Evolutionary conservation across 2,797 vertebrate species (phyloP).

Genomic region (Aphelocoma californica): DNA sequence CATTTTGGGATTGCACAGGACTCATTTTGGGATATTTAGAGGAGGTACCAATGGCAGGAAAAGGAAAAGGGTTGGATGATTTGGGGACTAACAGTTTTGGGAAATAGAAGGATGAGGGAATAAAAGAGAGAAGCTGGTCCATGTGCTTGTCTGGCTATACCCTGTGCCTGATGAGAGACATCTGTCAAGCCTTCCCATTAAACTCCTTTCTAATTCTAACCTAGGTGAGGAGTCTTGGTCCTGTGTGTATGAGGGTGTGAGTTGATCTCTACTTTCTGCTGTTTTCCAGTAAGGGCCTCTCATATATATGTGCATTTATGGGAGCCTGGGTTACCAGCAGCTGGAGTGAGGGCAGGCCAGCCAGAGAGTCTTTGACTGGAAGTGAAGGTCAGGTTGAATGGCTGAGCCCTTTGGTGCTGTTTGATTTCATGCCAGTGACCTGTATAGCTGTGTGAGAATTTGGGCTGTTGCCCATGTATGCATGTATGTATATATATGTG

Average conservation of each 20-base stretch:
- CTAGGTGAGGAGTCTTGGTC: not conserved
- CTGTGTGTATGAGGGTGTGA: no score
- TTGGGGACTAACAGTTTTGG: not conserved
- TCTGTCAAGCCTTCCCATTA: not conserved
- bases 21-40: not conserved
- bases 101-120: not conserved
- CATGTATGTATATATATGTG: fast-evolving
- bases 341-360: fast-evolving
- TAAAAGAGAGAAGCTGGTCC: not conserved
- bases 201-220: not conserved
- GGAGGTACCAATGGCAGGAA: not conserved
- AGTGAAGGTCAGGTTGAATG: not conserved
- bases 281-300: fast-evolving
- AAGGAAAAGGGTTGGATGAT: not conserved
- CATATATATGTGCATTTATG: not conserved
- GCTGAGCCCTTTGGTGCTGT: not conserved
- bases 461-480: fast-evolving
- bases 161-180: no score
- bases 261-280: not conserved
- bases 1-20: not conserved
- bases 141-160: not conserved
- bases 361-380: fast-evolving
- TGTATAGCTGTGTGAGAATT: not conserved
- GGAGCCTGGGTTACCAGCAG: not conserved
- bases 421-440: not conserved